Base-by-base conservation (phyloP, 2,888 invertebrate genomes). In the Drosophila colorata region DNA sequence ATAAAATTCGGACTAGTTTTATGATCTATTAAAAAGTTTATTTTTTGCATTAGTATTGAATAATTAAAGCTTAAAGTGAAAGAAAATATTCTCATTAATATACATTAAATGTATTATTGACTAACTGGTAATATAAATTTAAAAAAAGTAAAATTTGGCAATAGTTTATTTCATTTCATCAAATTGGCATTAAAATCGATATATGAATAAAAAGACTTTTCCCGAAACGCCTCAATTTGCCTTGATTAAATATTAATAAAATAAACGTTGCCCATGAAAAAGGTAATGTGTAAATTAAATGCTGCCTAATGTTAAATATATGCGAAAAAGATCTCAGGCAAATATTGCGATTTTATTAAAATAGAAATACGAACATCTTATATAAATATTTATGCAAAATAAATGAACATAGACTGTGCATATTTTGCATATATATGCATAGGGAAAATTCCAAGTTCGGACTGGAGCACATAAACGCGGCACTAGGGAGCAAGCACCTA, bases 361-460 rank as follows among this genome's bases (percentile, higher is more conserved):
- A 25, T 72, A 38, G 20, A 8, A 52, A 47, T 28, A 40, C 35
- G 16, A 38, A 11, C 44, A 41, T 55, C 33, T 48, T 5, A 56
- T 64, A 80, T 87, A 68, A 83, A 88, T 82, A 87, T 87, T 80
- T 80, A 88, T 82, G 69, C 73, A 63, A 69, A 65, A 52, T 69
- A 74, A 78, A 69, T 69, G 69, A 59, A 69, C 46, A 65, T 44
- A 55, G 65, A 53, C n/a, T 44, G 55, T n/a, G 14, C 51, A 65
- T 49, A 59, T 85, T 81, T 81, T 85, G 75, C 81, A 87, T 87
- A 69, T 78, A 68, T 55, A 61, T 80, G 65, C 71, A 82, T 64
- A 57, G 44, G 35, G 25, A 61, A 69, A 66, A 68, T 63, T 38
- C 11, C 56, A 70, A 46, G 64, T 59, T 65, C 44, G 51, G 43